A percentile compares a stretch with the other conserved stretches of the same genome.
Evolutionary conservation across 2,888 invertebrate species (phyloP).

Genomic region (Eristalinus aeneus): DNA sequence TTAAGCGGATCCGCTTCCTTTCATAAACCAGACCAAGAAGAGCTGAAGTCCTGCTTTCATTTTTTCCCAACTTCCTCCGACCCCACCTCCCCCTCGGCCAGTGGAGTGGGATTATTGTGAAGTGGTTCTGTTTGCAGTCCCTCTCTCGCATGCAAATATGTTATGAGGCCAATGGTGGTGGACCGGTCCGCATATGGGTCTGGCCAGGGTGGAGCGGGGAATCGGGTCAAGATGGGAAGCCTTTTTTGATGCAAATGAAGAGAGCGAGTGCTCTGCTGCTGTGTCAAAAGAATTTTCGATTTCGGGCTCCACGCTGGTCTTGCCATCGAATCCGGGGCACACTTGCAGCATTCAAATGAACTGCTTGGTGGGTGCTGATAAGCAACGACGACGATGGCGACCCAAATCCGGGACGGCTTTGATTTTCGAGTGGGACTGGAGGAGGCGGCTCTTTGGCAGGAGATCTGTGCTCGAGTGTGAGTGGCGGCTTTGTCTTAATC

Average conservation of each 20-base stretch:
- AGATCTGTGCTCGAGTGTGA: no score
- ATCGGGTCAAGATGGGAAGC: slow-evolving; percentile 56
- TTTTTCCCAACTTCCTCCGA: not conserved
- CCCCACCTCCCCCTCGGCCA: not conserved
- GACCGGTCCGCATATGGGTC: slow-evolving; percentile 6
- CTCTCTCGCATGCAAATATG: slow-evolving; percentile 49
- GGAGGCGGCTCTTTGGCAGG: no score
- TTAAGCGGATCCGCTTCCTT: slow-evolving; percentile 62
- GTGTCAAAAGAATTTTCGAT: slow-evolving; percentile 5
- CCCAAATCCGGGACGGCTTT: not conserved
- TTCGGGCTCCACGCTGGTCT: not conserved
- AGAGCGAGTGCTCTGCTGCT: not conserved
- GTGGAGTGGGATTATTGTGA: not conserved
- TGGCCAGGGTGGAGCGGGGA: not conserved
- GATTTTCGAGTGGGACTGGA: not conserved
- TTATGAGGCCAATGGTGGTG: slow-evolving; percentile 50
- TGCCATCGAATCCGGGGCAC: not conserved
- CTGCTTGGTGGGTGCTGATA: not conserved
- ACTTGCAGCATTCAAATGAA: not conserved
- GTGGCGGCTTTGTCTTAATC: no score
- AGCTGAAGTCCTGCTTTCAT: slow-evolving; percentile 34
- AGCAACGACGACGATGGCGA: not conserved
- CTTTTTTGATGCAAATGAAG: slow-evolving; percentile 58
- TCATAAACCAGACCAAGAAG: slow-evolving; percentile 23
- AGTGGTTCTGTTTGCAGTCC: slow-evolving; percentile 42